Percentiles rank a stretch among this genome's conserved stretches.
These are phyloP conservation scores for Mola mola DNA, from an alignment of 2,113 vertebrate genomes.

Conservation along the genomic window DNA sequence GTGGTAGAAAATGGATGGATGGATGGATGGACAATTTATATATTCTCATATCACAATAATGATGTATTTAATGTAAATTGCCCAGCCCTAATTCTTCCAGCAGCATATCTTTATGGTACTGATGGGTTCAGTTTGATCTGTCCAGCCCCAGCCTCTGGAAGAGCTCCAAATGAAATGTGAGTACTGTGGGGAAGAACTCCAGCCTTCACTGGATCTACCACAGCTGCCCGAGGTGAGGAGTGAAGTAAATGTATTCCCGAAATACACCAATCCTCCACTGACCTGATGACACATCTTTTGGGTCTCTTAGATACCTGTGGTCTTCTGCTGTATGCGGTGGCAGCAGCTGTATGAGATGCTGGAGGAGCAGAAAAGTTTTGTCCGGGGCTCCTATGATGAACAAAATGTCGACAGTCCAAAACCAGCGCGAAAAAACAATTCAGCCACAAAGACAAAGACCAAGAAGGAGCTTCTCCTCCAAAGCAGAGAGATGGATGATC, in stretches of 20 bases:
- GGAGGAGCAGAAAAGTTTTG: constrained; percentile 36
- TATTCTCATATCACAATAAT: too few species aligned
- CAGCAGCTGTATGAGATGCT: constrained; percentile 55
- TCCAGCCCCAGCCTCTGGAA: constrained; percentile 16
- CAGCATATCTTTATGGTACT: not conserved
- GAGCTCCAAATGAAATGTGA: constrained; percentile 57
- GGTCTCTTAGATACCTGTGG: constrained; percentile 13
- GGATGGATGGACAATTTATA: too few species aligned
- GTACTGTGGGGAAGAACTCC: constrained; percentile 61
- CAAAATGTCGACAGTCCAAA: too few species aligned
- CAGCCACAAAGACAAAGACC: not conserved
- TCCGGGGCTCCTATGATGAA: constrained; percentile 1
- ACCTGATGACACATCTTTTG: not conserved
- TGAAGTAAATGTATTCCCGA: not conserved
- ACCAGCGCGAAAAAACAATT: not conserved
- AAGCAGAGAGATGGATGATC: constrained; percentile 27
- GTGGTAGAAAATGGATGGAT: too few species aligned
- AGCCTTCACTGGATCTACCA: constrained; percentile 46
- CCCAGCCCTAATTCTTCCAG: too few species aligned
- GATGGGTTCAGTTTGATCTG: not conserved
- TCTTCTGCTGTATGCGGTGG: constrained; percentile 66
- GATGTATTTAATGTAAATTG: too few species aligned
- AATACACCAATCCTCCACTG: not conserved
- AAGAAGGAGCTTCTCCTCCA: constrained; percentile 8
- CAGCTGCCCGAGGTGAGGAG: constrained; percentile 54